Conservation (phyloP, 2,797 vertebrate genomes). For the Cebuella pygmaea region DNA sequence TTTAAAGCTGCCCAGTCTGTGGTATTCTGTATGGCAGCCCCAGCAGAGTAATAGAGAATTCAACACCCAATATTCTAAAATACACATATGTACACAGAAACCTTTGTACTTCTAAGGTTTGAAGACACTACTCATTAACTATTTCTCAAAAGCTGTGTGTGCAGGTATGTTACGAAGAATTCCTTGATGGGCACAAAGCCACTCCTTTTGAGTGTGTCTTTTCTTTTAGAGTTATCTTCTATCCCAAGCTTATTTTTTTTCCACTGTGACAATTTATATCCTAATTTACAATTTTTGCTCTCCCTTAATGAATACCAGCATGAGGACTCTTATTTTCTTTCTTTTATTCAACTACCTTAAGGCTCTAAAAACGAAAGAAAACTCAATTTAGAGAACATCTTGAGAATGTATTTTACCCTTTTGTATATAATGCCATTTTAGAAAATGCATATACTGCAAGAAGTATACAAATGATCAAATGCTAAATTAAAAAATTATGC, state of each 20-base stretch:
- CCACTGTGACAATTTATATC: background rate
- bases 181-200: background rate
- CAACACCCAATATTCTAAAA: background rate
- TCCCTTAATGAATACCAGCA: conserved; percentile 25
- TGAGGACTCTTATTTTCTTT: background rate
- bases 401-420: conserved; percentile 17
- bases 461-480: conserved; percentile 49
- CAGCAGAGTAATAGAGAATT: background rate
- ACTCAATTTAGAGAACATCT: background rate
- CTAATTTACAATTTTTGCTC: background rate
- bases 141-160: background rate
- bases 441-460: background rate
- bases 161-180: background rate
- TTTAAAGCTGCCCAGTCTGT: background rate
- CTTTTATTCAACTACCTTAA: conserved; percentile 24
- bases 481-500: conserved; percentile 28
- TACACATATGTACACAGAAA: background rate
- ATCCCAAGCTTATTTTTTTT: background rate
- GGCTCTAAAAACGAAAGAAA: conserved; percentile 39
- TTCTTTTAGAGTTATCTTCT: background rate
- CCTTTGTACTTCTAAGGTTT: background rate
- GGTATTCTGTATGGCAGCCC: background rate
- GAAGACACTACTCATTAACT: background rate
- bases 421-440: conserved; percentile 6
- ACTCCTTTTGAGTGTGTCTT: background rate